These are phyloP conservation scores for Cheirogaleus major DNA, from an alignment of 2,797 vertebrate species.

Conservation along the genomic window DNA sequence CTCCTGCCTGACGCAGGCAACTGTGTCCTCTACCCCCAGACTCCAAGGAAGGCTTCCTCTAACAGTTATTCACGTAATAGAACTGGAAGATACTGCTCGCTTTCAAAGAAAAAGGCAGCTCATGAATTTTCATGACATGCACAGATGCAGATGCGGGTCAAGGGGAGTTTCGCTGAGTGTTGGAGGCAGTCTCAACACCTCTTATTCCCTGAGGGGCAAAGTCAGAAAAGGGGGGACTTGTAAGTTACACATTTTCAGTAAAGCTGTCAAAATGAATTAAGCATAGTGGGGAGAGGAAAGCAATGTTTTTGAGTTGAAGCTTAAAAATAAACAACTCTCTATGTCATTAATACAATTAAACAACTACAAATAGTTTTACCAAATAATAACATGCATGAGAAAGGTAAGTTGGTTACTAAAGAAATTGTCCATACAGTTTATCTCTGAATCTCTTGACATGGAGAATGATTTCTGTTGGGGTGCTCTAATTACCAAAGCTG, in stretches of 20 bases:
- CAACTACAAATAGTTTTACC: neutral
- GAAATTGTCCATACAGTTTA: neutral
- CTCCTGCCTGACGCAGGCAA: neutral
- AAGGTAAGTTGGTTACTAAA: neutral
- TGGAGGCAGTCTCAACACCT: neutral
- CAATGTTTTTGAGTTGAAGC: neutral
- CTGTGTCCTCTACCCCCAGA: neutral
- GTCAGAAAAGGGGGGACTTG: constrained; percentile 38
- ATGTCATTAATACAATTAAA: neutral
- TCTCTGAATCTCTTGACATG: neutral
- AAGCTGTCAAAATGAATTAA: constrained; percentile 71
- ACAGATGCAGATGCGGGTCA: constrained; percentile 65
- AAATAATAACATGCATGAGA: neutral
- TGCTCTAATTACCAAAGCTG: neutral
- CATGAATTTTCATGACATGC: constrained; percentile 66
- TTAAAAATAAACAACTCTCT: constrained; percentile 45
- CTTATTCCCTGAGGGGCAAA: neutral
- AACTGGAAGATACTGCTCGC: neutral
- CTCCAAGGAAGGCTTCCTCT: neutral
- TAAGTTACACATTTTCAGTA: constrained; percentile 62
- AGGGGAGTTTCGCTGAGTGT: neutral
- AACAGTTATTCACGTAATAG: neutral
- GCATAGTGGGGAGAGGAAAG: neutral
- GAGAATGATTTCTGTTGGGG: neutral
- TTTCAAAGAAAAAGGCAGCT: constrained; percentile 51